phyloP scores from a whole-genome alignment of 2,113 vertebrate species.

The Pogonocichla stellata region DNA sequence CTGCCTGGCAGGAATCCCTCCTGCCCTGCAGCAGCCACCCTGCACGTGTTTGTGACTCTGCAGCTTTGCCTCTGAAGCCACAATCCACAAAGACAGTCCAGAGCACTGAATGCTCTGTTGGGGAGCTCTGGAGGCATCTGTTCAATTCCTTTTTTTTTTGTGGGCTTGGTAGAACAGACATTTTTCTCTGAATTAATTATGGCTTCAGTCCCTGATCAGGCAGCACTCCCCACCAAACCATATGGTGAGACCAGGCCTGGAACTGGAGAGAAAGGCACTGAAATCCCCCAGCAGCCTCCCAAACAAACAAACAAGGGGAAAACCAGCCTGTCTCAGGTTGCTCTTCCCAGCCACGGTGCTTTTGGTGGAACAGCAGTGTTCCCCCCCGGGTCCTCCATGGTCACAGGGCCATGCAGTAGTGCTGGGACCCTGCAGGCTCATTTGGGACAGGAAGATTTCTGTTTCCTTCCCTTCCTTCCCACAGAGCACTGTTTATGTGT shows the following conservation, averaged over 20 bases:
- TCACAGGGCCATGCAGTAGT: accelerated
- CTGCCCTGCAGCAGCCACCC: neutral
- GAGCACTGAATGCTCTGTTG: neutral
- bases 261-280: neutral
- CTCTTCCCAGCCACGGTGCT: neutral
- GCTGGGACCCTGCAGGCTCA: too few relatives aligned
- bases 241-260: neutral
- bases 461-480: neutral
- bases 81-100: neutral
- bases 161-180: neutral
- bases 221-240: neutral
- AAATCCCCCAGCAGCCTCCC: neutral
- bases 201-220: neutral
- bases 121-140: neutral
- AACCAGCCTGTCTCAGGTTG: neutral
- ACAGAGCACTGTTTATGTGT: neutral
- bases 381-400: too few relatives aligned
- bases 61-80: neutral
- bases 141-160: neutral
- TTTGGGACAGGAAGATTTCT: neutral
- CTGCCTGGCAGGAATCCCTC: neutral
- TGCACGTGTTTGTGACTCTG: neutral
- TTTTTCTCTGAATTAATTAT: neutral
- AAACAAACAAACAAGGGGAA: neutral
- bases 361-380: neutral